Conservation (phyloP, 2,797 vertebrate species). For the Lacerta agilis region DNA sequence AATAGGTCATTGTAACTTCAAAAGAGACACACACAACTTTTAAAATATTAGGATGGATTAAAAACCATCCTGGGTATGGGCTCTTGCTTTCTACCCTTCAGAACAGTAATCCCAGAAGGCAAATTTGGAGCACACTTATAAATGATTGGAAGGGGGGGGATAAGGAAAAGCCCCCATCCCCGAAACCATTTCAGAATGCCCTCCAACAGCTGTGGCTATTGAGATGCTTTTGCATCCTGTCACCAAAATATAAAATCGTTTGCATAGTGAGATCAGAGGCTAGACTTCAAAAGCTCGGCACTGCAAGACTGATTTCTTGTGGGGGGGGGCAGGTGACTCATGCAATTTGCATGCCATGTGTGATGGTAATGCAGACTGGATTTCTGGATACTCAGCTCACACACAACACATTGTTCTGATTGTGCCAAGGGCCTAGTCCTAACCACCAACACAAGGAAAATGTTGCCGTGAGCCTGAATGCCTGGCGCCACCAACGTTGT, state of each 20-base stretch:
- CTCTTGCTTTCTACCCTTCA: neutral
- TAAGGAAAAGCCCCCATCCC: too few species aligned
- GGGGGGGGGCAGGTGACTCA: neutral
- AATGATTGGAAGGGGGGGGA: neutral
- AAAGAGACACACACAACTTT: constrained; percentile 2
- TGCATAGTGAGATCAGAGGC: neutral
- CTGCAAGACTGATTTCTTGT: neutral
- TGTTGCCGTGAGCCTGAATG: too few species aligned
- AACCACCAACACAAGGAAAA: neutral
- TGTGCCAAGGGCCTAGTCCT: neutral
- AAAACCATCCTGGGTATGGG: neutral
- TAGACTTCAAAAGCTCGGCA: neutral
- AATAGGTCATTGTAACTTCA: constrained; percentile 33
- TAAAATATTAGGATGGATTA: constrained; percentile 8
- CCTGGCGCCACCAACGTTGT: neutral
- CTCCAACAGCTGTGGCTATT: neutral
- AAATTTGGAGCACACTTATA: neutral
- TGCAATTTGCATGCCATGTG: neutral
- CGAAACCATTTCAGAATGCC: neutral
- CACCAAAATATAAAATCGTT: neutral
- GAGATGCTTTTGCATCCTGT: neutral
- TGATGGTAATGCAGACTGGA: neutral
- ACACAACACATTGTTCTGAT: too few species aligned
- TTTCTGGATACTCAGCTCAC: neutral
- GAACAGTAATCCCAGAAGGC: neutral